These are phyloP conservation scores for Xyrichtys novacula DNA, from an alignment of 2,797 vertebrate genomes.

Conservation along the genomic window DNA sequence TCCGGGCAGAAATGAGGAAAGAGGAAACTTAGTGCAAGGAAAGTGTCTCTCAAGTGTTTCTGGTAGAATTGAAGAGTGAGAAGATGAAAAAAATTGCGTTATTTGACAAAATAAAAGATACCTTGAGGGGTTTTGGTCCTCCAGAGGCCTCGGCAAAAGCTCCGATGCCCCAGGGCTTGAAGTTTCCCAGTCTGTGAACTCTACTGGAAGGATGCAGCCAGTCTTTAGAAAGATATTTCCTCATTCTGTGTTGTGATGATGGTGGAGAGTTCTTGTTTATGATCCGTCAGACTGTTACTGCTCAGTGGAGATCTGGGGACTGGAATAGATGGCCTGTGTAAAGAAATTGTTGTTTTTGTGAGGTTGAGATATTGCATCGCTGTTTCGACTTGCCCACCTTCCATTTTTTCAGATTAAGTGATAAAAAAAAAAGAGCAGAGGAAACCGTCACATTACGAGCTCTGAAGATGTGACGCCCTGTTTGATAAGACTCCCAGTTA, in stretches of 20 bases:
- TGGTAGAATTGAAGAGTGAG: neutral
- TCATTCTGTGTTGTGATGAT: neutral
- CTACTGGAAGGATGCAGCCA: too few relatives aligned
- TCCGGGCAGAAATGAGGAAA: neutral
- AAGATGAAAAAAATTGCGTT: neutral
- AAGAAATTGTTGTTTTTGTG: neutral
- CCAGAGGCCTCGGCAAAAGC: neutral
- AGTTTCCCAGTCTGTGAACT: neutral
- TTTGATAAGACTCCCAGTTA: neutral
- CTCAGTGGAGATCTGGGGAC: neutral
- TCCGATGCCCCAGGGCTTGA: neutral
- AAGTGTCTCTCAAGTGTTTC: neutral
- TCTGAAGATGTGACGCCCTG: neutral
- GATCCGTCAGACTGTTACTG: neutral
- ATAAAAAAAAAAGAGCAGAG: neutral
- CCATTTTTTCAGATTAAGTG: neutral
- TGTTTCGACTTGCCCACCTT: neutral
- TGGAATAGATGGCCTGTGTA: neutral
- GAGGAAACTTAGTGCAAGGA: neutral
- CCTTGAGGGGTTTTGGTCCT: neutral
- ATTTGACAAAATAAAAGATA: neutral
- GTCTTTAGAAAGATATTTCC: neutral
- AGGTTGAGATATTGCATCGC: neutral
- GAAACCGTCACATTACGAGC: neutral
- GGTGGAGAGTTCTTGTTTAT: neutral